Percentiles rank a stretch among this genome's conserved stretches.
Conservation (phyloP, 2,113 vertebrate genomes). For the Catharus bicknelli region DNA sequence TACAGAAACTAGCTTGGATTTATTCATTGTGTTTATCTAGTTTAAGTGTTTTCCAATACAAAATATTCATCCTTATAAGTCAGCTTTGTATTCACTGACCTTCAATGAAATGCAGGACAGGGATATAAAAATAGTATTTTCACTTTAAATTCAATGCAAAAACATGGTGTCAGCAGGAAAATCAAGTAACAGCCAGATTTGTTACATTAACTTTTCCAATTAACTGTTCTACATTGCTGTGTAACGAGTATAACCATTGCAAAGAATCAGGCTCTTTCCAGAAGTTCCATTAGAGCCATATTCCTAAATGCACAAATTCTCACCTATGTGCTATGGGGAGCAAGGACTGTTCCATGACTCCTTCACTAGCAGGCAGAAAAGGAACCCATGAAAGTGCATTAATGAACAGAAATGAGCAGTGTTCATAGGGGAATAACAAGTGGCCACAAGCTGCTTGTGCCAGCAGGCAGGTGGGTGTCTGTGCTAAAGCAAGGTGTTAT, state of each 20-base stretch:
- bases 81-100: background rate
- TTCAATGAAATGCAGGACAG: background rate
- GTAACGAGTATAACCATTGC: background rate
- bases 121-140: background rate
- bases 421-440: background rate
- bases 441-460: background rate
- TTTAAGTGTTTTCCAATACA: conserved; percentile 27
- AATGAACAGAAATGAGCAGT: background rate
- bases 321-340: background rate
- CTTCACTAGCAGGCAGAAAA: background rate
- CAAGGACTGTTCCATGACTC: background rate
- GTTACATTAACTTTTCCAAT: background rate
- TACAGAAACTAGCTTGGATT: conserved; percentile 18
- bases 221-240: background rate
- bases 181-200: background rate
- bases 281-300: background rate
- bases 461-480: background rate
- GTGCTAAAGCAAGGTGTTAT: background rate
- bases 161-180: background rate
- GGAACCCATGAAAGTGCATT: background rate
- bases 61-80: conserved; percentile 15
- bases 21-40: background rate
- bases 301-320: background rate
- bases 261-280: background rate
- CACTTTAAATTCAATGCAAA: background rate